Conservation (phyloP, 2,113 vertebrate genomes). For the Myotis davidii region DNA sequence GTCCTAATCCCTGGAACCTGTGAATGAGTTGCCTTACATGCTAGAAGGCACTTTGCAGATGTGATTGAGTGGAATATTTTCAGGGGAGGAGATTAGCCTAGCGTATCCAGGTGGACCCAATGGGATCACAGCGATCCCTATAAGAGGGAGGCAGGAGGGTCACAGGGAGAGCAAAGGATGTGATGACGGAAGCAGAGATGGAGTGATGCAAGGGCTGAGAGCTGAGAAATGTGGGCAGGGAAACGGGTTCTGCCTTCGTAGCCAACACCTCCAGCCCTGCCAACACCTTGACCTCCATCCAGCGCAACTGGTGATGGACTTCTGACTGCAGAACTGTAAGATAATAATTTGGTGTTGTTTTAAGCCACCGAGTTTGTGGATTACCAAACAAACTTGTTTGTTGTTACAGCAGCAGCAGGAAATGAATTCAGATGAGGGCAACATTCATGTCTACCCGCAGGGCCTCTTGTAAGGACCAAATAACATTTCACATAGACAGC, state of each 20-base stretch:
- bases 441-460: not conserved
- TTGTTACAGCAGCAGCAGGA: slow-evolving; percentile 28
- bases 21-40: not conserved
- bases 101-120: not conserved
- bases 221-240: not conserved
- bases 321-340: slow-evolving; percentile 5
- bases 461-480: not conserved
- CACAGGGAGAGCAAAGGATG: not conserved
- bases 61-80: not conserved
- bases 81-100: not conserved
- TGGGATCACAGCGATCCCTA: not conserved
- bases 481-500: not conserved
- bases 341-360: not conserved
- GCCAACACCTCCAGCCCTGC: not conserved
- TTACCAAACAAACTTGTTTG: not conserved
- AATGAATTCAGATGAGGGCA: not conserved
- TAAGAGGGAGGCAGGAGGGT: not conserved
- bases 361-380: not conserved
- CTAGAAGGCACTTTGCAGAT: not conserved
- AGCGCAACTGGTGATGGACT: not conserved
- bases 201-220: not conserved
- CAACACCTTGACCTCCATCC: not conserved
- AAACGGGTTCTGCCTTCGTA: not conserved
- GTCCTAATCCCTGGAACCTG: not conserved
- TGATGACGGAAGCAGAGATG: not conserved